Conservation (phyloP, 2,797 vertebrate species). For the Chelon auratus region DNA sequence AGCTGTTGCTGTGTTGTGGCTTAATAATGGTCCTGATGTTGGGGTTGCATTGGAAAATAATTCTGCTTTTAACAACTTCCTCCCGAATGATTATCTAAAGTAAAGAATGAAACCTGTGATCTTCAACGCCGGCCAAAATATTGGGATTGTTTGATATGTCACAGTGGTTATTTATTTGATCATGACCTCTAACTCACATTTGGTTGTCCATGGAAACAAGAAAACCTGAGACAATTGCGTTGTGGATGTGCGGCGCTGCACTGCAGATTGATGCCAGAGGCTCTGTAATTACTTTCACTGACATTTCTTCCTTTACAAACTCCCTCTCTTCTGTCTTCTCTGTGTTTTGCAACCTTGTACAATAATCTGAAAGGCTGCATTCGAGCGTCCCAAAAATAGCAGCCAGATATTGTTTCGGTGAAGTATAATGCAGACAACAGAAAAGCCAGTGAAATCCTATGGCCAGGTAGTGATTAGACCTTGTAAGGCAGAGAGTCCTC, state of each 20-base stretch:
- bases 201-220: constrained; percentile 1
- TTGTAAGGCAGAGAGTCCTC: neutral
- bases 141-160: neutral
- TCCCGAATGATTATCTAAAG: neutral
- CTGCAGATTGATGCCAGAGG: neutral
- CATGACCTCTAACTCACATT: neutral
- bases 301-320: constrained; percentile 5
- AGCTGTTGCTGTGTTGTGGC: constrained; percentile 1
- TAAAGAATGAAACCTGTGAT: neutral
- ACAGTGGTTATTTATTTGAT: neutral
- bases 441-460: neutral
- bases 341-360: neutral
- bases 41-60: neutral
- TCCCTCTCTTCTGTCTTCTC: neutral
- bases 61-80: constrained; percentile 2
- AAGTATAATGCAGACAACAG: neutral
- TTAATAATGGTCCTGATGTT: constrained; percentile 15
- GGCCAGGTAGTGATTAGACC: constrained; percentile 15
- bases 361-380: neutral
- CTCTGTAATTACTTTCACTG: constrained; percentile 9
- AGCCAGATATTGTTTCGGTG: too few species aligned
- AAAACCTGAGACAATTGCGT: too few species aligned
- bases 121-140: neutral
- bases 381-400: neutral
- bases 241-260: neutral